A percentile compares a stretch with the other conserved stretches of the same genome.
These are phyloP conservation scores for Rhynchonycteris naso DNA, from an alignment of 2,797 vertebrate genomes.

Conservation along the genomic window DNA sequence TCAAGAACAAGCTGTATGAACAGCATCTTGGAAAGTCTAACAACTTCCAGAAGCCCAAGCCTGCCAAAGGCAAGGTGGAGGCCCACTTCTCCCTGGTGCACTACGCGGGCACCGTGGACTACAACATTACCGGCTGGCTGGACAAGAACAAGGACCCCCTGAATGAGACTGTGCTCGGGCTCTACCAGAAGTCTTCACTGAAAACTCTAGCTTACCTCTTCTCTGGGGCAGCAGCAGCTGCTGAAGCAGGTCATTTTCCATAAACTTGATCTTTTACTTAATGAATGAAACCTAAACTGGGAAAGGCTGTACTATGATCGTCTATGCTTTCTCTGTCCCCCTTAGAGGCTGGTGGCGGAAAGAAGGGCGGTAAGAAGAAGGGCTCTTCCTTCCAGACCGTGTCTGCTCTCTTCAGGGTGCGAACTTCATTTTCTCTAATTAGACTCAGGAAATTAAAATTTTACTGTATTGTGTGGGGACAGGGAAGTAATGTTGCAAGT, in stretches of 20 bases:
- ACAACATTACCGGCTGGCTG: constrained; percentile 88
- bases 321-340: neutral
- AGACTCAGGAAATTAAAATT: neutral
- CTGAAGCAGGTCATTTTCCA: constrained; percentile 81
- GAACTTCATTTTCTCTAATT: constrained; percentile 34
- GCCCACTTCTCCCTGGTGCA: constrained; percentile 88
- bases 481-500: neutral
- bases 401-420: constrained; percentile 93
- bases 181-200: constrained; percentile 91
- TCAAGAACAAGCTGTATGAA: constrained; percentile 93
- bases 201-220: constrained; percentile 90
- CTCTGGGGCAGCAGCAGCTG: constrained; percentile 78
- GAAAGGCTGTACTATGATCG: neutral
- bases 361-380: constrained; percentile 93
- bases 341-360: constrained; percentile 83
- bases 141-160: constrained; percentile 95
- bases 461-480: neutral
- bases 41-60: constrained; percentile 89
- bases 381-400: constrained; percentile 94
- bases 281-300: neutral
- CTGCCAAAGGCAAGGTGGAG: constrained; percentile 87
- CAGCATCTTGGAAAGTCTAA: constrained; percentile 83
- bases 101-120: constrained; percentile 84
- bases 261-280: neutral
- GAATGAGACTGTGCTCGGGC: constrained; percentile 91